Conservation (phyloP, 2,113 vertebrate species). For the Rostratula benghalensis region DNA sequence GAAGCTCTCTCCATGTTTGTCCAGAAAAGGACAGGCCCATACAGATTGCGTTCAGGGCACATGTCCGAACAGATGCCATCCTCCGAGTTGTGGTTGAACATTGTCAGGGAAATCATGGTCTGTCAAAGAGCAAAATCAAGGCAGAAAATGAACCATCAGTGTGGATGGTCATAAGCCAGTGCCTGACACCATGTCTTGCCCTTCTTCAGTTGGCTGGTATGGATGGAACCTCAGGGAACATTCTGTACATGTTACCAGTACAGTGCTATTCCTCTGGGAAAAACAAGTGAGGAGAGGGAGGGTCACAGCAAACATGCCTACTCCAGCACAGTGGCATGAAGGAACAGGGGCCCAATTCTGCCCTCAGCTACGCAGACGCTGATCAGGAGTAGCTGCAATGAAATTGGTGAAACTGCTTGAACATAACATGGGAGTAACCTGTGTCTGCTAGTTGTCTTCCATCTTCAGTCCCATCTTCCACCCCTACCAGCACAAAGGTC, state of each 20-base stretch:
- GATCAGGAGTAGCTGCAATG: neutral
- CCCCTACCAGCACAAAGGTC: neutral
- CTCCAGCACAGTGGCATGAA: rapidly evolving
- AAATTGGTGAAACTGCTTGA: neutral
- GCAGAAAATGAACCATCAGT: neutral
- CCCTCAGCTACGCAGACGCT: neutral
- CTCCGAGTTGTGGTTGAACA: neutral
- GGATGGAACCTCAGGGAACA: neutral
- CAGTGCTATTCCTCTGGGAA: neutral
- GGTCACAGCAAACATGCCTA: neutral
- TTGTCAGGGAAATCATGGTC: neutral
- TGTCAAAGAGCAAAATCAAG: neutral
- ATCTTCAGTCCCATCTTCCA: neutral
- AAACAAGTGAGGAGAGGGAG: neutral
- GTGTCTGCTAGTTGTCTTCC: neutral
- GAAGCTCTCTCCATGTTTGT: rapidly evolving
- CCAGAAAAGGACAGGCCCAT: neutral
- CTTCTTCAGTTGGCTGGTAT: neutral
- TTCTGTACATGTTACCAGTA: neutral
- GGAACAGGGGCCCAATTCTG: neutral
- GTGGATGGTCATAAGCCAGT: neutral
- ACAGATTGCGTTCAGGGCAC: neutral
- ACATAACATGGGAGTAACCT: neutral
- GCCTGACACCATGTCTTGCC: neutral
- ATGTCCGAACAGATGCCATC: neutral